Evolutionary conservation across 2,113 vertebrate species (phyloP), one percentile per base, ranked within the genome.

Genomic region (Labeo catla): DNA sequence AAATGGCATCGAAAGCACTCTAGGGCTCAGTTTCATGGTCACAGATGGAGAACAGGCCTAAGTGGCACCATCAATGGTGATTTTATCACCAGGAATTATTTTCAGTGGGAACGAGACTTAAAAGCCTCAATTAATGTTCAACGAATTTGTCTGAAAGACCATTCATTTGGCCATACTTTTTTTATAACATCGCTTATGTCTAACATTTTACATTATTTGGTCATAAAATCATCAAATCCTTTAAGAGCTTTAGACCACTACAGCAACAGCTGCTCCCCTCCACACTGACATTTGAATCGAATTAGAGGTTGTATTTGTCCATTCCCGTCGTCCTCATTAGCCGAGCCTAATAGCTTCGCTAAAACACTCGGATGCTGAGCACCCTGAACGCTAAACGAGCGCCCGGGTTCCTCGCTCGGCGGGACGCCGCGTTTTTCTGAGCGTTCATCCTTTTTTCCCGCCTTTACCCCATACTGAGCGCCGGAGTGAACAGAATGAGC

Each of bases 401-500:
- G 11, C 92, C 90, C 86, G 84, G 93, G 93, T 93, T 92, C 61
- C 91, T 91, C 87, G 92, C 95, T 73, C 95, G 6, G 81, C 93
- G 82, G 94, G 95, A 93, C 88, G 87, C 88, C 91, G 57, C 89
- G 91, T 91, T 93, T 91, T 91, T 88, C 91, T 11, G 80, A 90
- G 90, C 90, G 43, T 90, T 93, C 91, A 88, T 87, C 91, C 92
- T 91, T 92, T 92, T 93, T 94, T 92, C 89, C 91, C 90, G 89
- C 19, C 90, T 86, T 89, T 89, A 90, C 93, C 93, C 89, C 94
- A 93, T 92, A 93, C 93, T 11, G 94, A 89, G 94, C 87, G 84
- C 90, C 92, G 93, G 94, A 93, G 93, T 93, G 93, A 91, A 92
- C 92, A 90, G 89, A 93, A 92, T 92, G 91, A 91, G 92, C 91